Evolutionary conservation across 1,140 invertebrate species (phyloP), one percentile per base, ranked within the genome.

Genomic region (Megalonaias nervosa): DNA sequence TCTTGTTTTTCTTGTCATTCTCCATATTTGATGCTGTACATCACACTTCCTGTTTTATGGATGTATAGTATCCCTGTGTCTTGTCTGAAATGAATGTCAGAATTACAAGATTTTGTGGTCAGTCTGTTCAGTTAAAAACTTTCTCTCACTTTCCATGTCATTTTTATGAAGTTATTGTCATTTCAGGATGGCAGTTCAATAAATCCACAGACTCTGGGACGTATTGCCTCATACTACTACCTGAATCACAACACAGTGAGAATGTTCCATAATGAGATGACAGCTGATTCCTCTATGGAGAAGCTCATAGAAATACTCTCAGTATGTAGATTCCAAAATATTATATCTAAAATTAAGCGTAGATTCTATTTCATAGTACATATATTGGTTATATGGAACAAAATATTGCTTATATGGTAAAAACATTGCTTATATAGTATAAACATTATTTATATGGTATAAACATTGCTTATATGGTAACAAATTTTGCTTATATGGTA

Each of bases 171-270:
- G 4, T 56, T 67, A 64, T 77, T 31, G 55, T 31, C 62, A 59
- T 81, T 78, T 11, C 69, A 96, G 94, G 95, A 96, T 83, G 93
- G 94, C 62, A 92, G 94, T 65, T 92, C 91, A 48, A 89, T 98
- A 4, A 89, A 93, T 69, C 91, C 96, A n/a, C 96, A 97, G 0
- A 95, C 97, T 81, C 94, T 97, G 91, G 99, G 98, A 13, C 93
- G 95, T 77, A 97, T 99, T 66, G 94, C 97, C 1, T 99, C 98
- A 1, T 99, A 95, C 88, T 99, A 99, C 92, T 99, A 99, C 92
- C 90, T 99, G n/a, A 96, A 95, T 0, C 95, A 99, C 90, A 93
- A 95, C 83, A 99, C 97, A 1, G 95, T 99, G 91, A 91, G 94
- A 62, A 94, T 96, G 87, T 97, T 99, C 86, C 91, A 93, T 19